Conservation (phyloP, 1,140 invertebrate species). For the Drosophila nebulosa region DNA sequence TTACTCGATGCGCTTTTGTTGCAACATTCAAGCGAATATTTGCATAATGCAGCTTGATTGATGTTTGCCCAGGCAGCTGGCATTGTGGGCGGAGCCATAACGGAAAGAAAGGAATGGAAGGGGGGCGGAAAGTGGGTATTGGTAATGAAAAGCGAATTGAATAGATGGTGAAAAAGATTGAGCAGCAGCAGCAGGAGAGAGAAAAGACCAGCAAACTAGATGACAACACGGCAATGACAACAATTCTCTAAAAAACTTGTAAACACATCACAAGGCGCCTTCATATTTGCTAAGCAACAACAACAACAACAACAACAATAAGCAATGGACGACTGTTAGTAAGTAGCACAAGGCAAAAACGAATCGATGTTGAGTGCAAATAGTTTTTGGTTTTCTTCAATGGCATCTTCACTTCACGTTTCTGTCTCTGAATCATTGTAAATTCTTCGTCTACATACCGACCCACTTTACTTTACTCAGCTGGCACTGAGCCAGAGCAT, state of each 20-base stretch:
- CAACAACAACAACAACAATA: constrained; percentile 21
- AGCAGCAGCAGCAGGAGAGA: constrained; percentile 9
- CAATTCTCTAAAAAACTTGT: constrained; percentile 67
- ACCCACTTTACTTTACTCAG: background rate
- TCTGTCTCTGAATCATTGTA: constrained; percentile 37
- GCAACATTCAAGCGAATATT: constrained; percentile 70
- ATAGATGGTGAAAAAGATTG: constrained; percentile 51
- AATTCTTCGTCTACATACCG: background rate
- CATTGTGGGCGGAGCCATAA: background rate
- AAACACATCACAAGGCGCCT: constrained; percentile 65
- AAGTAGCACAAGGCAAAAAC: constrained; percentile 48
- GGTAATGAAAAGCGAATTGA: constrained; percentile 69
- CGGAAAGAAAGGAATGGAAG: background rate
- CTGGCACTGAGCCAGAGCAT: constrained; percentile 57
- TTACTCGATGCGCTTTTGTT: constrained; percentile 61
- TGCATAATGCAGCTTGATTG: constrained; percentile 73
- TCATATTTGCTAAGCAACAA: constrained; percentile 49
- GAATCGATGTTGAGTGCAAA: constrained; percentile 54
- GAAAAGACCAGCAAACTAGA: constrained; percentile 16
- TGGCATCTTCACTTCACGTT: constrained; percentile 21
- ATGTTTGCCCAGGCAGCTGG: constrained; percentile 55
- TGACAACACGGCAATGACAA: constrained; percentile 64
- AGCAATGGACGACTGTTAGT: constrained; percentile 33
- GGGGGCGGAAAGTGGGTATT: constrained; percentile 23
- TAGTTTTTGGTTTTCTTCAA: constrained; percentile 65